Conservation (phyloP, 2,113 vertebrate genomes). For the Bufo gargarizans region DNA sequence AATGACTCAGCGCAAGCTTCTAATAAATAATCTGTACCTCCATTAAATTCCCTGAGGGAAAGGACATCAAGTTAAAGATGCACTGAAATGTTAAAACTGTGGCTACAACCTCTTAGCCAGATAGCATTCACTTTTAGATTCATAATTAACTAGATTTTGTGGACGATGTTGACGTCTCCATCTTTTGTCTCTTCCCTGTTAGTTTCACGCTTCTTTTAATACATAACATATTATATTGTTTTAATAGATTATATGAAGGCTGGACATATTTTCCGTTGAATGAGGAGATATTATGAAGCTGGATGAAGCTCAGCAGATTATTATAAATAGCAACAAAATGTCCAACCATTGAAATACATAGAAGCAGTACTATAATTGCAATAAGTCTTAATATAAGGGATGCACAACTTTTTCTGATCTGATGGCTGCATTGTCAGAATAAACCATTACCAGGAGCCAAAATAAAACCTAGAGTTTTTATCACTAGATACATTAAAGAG, state of each 20-base stretch:
- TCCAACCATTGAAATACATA: no score
- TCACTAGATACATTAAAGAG: no score
- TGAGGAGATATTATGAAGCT: no score
- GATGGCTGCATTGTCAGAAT: no score
- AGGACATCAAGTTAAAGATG: conserved; percentile 23
- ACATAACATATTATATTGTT: neutral
- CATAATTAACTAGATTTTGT: conserved; percentile 4
- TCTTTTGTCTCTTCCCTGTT: neutral
- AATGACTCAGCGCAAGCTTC: neutral
- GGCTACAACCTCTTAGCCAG: neutral
- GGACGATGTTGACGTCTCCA: neutral
- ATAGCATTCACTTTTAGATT: neutral
- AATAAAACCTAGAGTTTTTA: no score
- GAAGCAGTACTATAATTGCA: no score
- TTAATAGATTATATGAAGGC: neutral
- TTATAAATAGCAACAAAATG: no score
- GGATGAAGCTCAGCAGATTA: no score
- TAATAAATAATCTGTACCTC: conserved; percentile 30
- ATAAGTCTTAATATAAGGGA: no score
- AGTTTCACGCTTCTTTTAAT: neutral
- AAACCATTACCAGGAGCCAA: no score
- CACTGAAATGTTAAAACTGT: conserved; percentile 4
- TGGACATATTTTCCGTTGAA: neutral
- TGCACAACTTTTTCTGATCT: no score
- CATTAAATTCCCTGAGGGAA: neutral